Conservation (phyloP, 2,113 vertebrate species). For the Lathamus discolor region DNA sequence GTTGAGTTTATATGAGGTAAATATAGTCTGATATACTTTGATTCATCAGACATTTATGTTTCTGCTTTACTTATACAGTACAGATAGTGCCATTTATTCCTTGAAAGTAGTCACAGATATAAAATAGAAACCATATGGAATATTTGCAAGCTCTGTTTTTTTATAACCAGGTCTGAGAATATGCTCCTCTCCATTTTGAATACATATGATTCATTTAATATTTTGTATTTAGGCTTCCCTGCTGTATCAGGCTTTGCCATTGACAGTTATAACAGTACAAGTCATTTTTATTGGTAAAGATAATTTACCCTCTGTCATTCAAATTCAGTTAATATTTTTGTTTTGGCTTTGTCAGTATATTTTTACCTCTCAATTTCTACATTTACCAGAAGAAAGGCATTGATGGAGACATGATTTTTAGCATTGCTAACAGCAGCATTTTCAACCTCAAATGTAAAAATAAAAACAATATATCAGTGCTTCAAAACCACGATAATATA, state of each 20-base stretch:
- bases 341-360: background rate
- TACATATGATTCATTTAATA: background rate
- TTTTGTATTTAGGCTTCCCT: background rate
- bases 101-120: background rate
- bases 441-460: background rate
- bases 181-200: background rate
- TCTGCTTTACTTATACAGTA: background rate
- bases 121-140: background rate
- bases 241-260: background rate
- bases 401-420: background rate
- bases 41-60: background rate
- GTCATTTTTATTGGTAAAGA: background rate
- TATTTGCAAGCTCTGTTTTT: background rate
- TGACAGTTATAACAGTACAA: background rate
- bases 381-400: background rate
- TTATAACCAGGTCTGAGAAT: background rate
- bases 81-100: background rate
- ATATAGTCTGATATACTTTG: background rate
- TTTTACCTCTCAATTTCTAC: background rate
- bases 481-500: background rate
- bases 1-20: background rate
- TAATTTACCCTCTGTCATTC: background rate
- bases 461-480: background rate
- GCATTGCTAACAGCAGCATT: background rate
- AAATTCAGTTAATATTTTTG: background rate